A percentile compares a stretch with the other conserved stretches of the same genome.
Conservation (phyloP, 2,113 vertebrate genomes). For the Lepus timidus region DNA sequence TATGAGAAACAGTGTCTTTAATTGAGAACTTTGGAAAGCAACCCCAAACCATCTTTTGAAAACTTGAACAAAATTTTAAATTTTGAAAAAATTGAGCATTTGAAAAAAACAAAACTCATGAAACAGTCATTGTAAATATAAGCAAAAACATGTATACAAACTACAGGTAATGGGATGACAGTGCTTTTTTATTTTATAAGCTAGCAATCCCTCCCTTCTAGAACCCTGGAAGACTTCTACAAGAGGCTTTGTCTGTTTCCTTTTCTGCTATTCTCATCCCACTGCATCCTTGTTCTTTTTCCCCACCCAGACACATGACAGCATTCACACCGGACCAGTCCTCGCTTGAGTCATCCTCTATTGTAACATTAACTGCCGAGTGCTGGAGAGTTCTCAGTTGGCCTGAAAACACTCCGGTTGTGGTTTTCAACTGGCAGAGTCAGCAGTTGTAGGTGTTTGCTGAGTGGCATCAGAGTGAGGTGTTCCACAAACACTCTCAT, state of each 20-base stretch:
- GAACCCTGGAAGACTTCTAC: neutral
- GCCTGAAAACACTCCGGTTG: neutral
- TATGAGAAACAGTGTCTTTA: constrained; percentile 9
- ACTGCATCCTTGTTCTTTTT: neutral
- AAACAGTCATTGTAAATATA: neutral
- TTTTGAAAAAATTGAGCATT: neutral
- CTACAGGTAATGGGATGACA: neutral
- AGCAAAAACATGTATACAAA: neutral
- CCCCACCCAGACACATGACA: neutral
- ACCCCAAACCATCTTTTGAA: neutral
- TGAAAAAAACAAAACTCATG: neutral
- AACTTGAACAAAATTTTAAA: neutral
- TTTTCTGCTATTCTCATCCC: neutral
- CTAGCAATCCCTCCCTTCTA: neutral
- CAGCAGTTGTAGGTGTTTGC: neutral
- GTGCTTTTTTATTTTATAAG: neutral
- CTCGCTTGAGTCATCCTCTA: neutral
- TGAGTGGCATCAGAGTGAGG: neutral
- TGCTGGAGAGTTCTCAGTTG: neutral
- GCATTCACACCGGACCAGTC: neutral
- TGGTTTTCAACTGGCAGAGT: neutral
- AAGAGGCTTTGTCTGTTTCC: neutral
- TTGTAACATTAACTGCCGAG: neutral
- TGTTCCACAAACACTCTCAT: neutral
- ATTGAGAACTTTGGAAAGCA: neutral